These are phyloP conservation scores for Drosophila acutilabella DNA, from an alignment of 2,888 invertebrate genomes.

Conservation along the genomic window DNA sequence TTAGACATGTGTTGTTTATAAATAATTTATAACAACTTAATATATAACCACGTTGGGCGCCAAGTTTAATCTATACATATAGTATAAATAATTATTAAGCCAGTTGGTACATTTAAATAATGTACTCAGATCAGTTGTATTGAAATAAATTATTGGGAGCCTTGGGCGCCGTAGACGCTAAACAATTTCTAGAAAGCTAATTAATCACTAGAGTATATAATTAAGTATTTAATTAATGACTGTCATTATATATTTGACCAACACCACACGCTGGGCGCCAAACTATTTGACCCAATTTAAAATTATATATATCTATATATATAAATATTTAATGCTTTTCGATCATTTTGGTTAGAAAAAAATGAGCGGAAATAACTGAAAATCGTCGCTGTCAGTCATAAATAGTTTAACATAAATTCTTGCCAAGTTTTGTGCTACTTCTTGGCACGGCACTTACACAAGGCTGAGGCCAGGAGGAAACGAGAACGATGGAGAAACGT, in stretches of 20 bases:
- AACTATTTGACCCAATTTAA: neutral
- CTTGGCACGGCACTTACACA: slow-evolving; percentile 8
- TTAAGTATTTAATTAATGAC: too few relatives aligned
- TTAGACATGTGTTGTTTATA: too few relatives aligned
- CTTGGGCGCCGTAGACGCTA: neutral
- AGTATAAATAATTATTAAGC: too few relatives aligned
- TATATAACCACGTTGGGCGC: neutral
- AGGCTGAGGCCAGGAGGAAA: neutral
- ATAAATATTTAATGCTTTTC: slow-evolving; percentile 1
- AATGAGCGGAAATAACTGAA: slow-evolving; percentile 28
- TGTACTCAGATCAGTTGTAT: neutral
- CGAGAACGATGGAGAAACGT: neutral
- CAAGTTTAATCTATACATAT: too few relatives aligned
- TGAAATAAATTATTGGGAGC: neutral
- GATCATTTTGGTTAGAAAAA: slow-evolving; percentile 15
- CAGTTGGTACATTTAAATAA: neutral
- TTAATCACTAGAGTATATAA: neutral
- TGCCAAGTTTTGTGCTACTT: slow-evolving; percentile 12
- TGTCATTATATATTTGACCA: neutral
- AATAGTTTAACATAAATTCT: slow-evolving; percentile 48
- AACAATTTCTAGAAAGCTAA: neutral
- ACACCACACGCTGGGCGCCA: neutral
- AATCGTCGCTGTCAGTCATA: slow-evolving; percentile 36
- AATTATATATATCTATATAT: neutral
- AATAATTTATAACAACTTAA: neutral